A percentile compares a stretch with the other conserved stretches of the same genome.
Evolutionary conservation across 2,888 invertebrate genomes (phyloP).

Genomic region (Agrochola circellaris): DNA sequence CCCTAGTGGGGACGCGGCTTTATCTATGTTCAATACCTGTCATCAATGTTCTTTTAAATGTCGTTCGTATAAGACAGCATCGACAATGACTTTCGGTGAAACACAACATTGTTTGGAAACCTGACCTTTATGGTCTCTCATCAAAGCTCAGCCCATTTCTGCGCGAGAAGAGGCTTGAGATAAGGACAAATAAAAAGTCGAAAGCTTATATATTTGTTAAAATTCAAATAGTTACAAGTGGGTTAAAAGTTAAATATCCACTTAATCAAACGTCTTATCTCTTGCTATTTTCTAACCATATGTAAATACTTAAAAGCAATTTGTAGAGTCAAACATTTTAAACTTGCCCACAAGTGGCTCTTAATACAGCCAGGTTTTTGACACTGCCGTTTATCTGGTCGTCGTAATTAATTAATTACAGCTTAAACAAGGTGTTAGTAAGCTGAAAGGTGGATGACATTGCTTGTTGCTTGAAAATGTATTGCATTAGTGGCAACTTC

Average conservation of each 20-base stretch:
- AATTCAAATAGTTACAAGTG: constrained; percentile 28
- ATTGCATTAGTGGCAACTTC: constrained; percentile 34
- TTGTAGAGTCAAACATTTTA: constrained; percentile 36
- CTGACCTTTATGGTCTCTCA: neutral
- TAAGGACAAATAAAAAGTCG: constrained; percentile 3
- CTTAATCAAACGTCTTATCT: constrained; percentile 39
- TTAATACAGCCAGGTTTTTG: constrained; percentile 28
- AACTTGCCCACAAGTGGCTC: constrained; percentile 19
- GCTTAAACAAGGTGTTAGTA: constrained; percentile 35
- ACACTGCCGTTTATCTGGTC: neutral
- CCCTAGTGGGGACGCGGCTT: too few species aligned
- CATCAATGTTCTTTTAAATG: too few species aligned
- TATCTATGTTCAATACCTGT: neutral
- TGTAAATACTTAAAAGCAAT: constrained; percentile 46
- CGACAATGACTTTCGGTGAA: neutral
- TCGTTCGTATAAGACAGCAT: neutral
- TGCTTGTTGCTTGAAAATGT: constrained; percentile 40
- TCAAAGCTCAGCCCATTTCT: neutral
- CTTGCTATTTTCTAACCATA: constrained; percentile 42
- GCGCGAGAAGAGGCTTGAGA: neutral
- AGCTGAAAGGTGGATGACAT: constrained; percentile 49
- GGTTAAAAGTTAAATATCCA: constrained; percentile 32
- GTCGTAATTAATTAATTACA: constrained; percentile 36
- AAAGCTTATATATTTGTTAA: constrained; percentile 6
- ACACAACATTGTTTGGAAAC: constrained; percentile 4